Evolutionary conservation across 2,888 invertebrate species (phyloP).

Genomic region (Amphipoea oculea): DNA sequence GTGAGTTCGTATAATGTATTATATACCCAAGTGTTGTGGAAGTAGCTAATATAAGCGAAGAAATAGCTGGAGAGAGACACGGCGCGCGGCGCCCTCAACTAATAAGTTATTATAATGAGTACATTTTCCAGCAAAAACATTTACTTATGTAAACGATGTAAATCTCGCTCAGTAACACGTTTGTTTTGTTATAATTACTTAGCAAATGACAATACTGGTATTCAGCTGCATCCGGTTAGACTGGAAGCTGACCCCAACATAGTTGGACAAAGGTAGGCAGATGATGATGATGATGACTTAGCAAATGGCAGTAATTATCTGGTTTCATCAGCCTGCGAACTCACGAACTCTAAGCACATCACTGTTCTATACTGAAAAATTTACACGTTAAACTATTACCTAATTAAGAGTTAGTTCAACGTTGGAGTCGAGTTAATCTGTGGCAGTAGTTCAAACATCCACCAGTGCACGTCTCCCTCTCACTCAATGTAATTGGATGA

Average conservation of each 20-base stretch:
- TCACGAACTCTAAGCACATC: neutral
- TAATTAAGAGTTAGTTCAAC: neutral
- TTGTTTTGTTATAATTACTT: neutral
- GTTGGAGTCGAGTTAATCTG: no score
- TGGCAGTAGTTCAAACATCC: neutral
- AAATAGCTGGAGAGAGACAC: neutral
- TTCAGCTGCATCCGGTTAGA: neutral
- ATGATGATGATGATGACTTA: neutral
- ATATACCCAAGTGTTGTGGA: neutral
- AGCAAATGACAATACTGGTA: neutral
- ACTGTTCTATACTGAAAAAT: neutral
- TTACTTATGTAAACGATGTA: neutral
- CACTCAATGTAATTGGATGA: neutral
- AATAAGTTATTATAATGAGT: neutral
- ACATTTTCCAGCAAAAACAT: neutral
- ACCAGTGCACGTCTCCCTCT: neutral
- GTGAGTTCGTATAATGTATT: neutral
- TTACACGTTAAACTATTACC: neutral
- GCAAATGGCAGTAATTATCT: neutral
- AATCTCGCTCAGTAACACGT: neutral
- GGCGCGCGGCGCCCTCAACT: neutral
- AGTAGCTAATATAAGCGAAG: neutral
- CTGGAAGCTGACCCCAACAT: no score
- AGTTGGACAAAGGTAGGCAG: no score
- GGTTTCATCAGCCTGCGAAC: neutral